Conservation (phyloP, 2,113 vertebrate species). For the Mesoclemmys tuberculata region DNA sequence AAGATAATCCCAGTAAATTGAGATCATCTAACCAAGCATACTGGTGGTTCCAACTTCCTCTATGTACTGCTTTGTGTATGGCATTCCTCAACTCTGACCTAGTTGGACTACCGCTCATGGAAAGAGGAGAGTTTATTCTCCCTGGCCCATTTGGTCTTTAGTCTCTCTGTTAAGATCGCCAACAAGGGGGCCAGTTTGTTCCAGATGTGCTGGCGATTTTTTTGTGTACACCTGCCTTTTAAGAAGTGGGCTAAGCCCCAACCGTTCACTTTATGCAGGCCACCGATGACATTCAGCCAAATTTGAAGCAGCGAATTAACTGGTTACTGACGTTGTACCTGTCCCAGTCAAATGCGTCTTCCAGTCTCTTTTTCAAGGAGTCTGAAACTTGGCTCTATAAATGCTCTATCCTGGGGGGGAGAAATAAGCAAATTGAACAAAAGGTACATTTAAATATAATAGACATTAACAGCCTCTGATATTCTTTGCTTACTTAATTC, state of each 20-base stretch:
- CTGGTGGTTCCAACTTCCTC: neutral
- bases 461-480: neutral
- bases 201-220: neutral
- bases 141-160: neutral
- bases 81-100: neutral
- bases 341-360: neutral
- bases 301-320: neutral
- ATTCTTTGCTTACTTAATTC: neutral
- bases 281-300: neutral
- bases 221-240: neutral
- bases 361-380: neutral
- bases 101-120: neutral
- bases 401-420: neutral
- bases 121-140: neutral
- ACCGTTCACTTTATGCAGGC: neutral
- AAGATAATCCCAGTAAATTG: neutral
- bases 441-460: constrained; percentile 21
- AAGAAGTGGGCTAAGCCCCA: neutral
- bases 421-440: constrained; percentile 19
- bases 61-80: neutral
- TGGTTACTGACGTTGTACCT: neutral
- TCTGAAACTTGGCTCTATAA: neutral
- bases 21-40: rapidly evolving
- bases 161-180: neutral
- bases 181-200: neutral